Conservation (phyloP, 1,140 invertebrate species). For the Eubasilissa regina region DNA sequence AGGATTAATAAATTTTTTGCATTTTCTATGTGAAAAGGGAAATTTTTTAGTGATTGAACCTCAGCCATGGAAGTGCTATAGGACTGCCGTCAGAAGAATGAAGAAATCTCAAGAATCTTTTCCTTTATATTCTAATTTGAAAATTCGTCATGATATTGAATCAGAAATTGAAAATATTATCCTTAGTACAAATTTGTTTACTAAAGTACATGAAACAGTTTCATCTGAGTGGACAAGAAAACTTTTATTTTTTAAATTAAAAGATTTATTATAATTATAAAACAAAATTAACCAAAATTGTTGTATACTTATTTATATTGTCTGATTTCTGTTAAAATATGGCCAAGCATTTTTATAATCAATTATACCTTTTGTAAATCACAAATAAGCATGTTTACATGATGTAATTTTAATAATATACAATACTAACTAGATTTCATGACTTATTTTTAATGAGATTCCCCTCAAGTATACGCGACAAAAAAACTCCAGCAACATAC, state of each 20-base stretch:
- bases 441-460: no score
- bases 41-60: slow-evolving; percentile 82
- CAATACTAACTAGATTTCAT: no score
- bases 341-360: no score
- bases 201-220: slow-evolving; percentile 73
- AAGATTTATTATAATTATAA: slow-evolving; percentile 9
- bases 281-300: no score
- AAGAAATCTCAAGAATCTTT: slow-evolving; percentile 75
- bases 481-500: no score
- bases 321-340: no score
- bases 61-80: slow-evolving; percentile 88
- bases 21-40: slow-evolving; percentile 71
- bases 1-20: slow-evolving; percentile 76
- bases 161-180: slow-evolving; percentile 76
- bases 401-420: no score
- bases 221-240: slow-evolving; percentile 80
- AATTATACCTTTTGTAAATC: no score
- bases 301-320: no score
- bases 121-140: slow-evolving; percentile 73
- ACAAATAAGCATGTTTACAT: no score
- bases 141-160: slow-evolving; percentile 76
- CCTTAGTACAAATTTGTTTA: slow-evolving; percentile 67
- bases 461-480: no score
- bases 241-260: slow-evolving; percentile 66
- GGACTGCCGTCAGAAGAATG: slow-evolving; percentile 80